Percentiles rank a stretch among this genome's conserved stretches.
Evolutionary conservation across 2,797 vertebrate genomes (phyloP).

Genomic region (Lithobates pipiens): DNA sequence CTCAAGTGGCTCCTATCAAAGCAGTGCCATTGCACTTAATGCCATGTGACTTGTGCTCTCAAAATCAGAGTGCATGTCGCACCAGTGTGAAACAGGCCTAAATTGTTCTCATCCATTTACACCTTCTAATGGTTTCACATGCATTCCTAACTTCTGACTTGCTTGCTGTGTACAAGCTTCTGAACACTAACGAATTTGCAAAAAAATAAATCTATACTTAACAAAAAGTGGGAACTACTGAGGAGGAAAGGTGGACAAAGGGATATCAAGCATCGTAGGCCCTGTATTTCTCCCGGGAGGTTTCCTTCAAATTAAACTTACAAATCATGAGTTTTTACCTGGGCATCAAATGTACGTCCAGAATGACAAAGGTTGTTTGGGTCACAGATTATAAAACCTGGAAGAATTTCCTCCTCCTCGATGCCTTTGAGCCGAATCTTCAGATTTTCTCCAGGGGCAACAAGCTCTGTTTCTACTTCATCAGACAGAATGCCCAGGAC

Average conservation of each 20-base stretch:
- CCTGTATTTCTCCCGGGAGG: too few species aligned
- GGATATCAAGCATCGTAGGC: too few species aligned
- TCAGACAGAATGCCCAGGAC: slow-evolving; percentile 94
- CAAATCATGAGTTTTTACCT: slow-evolving; percentile 76
- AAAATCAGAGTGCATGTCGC: too few species aligned
- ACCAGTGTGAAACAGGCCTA: too few species aligned
- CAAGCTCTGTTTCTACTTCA: slow-evolving; percentile 94
- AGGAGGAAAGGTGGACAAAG: background rate
- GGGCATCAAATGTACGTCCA: slow-evolving; percentile 95
- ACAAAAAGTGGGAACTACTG: background rate
- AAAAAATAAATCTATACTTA: background rate
- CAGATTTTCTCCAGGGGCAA: slow-evolving; percentile 92
- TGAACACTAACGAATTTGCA: too few species aligned
- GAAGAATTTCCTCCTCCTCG: slow-evolving; percentile 97
- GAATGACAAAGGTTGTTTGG: slow-evolving; percentile 95
- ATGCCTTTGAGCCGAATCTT: slow-evolving; percentile 97
- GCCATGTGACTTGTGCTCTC: too few species aligned
- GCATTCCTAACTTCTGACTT: too few species aligned
- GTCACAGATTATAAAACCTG: slow-evolving; percentile 95
- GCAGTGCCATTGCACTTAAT: too few species aligned
- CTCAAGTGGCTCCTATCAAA: too few species aligned
- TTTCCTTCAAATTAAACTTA: background rate
- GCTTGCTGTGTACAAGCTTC: too few species aligned
- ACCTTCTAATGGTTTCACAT: too few species aligned
- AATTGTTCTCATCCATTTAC: too few species aligned